Evolutionary conservation across 2,888 invertebrate genomes (phyloP).

Genomic region (Ectobius pallidus): DNA sequence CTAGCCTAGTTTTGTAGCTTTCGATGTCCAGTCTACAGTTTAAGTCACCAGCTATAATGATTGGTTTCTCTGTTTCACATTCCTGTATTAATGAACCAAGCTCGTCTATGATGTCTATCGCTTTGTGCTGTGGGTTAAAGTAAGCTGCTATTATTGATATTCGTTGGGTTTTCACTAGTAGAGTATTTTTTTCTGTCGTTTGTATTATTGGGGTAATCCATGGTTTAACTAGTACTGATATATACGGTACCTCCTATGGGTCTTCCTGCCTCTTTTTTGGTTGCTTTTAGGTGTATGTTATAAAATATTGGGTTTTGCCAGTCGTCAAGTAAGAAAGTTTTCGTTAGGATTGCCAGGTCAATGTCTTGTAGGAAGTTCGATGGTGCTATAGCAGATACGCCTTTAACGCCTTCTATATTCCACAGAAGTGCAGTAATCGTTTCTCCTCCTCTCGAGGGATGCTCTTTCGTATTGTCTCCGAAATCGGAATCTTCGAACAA

Average conservation of each 20-base stretch:
- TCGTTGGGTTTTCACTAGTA: neutral
- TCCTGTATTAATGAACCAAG: neutral
- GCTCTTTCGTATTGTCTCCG: too few species aligned
- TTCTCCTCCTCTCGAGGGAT: too few species aligned
- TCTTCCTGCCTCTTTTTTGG: neutral
- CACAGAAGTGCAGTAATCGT: neutral
- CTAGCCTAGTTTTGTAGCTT: neutral
- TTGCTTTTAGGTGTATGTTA: neutral
- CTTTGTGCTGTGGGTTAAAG: too few species aligned
- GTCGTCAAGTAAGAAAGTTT: neutral
- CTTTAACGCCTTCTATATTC: neutral
- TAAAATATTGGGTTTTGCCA: neutral
- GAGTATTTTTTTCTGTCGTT: neutral
- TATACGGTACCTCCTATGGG: neutral
- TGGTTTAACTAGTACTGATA: neutral
- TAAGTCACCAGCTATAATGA: too few species aligned
- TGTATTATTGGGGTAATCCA: neutral
- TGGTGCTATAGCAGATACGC: neutral
- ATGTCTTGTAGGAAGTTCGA: neutral
- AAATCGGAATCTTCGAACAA: neutral
- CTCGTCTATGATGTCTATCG: too few species aligned
- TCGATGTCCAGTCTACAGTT: too few species aligned
- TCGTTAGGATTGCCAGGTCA: neutral
- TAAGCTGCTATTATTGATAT: too few species aligned
- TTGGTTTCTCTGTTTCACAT: neutral